Evolutionary conservation across 2,888 invertebrate species (phyloP).

Genomic region (Phorcus lineatus): DNA sequence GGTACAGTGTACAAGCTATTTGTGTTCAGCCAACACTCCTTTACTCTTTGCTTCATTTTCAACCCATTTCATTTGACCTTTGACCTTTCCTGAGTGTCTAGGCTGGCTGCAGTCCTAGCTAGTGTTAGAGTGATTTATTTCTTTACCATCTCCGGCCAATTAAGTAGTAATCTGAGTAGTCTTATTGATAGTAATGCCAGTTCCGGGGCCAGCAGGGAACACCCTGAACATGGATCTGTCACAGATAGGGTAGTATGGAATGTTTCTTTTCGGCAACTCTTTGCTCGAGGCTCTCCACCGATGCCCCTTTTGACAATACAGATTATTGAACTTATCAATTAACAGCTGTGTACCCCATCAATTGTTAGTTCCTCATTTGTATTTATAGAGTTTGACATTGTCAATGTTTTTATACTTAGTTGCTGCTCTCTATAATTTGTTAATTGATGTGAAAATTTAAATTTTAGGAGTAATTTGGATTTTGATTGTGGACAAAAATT

Average conservation of each 20-base stretch:
- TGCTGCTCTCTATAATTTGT: no score
- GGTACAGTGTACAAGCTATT: no score
- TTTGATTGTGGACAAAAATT: no score
- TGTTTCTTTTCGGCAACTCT: slow-evolving; percentile 19
- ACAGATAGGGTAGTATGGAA: slow-evolving; percentile 18
- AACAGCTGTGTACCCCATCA: no score
- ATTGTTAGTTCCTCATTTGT: no score
- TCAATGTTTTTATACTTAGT: no score
- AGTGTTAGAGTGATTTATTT: not conserved
- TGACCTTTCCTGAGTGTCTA: not conserved
- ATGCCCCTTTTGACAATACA: not conserved
- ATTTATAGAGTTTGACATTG: no score
- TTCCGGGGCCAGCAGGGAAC: slow-evolving; percentile 17
- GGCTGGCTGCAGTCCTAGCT: not conserved
- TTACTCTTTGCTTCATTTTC: not conserved
- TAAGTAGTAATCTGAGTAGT: slow-evolving; percentile 12
- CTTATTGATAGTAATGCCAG: slow-evolving; percentile 16
- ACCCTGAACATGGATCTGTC: slow-evolving; percentile 25
- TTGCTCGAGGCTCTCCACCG: not conserved
- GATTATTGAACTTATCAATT: no score
- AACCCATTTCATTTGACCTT: not conserved
- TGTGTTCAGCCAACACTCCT: not conserved
- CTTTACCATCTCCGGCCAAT: slow-evolving; percentile 1
- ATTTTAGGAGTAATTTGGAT: no score
- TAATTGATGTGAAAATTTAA: no score